Conservation (phyloP, 2,888 invertebrate species). For the Eledona agricola region DNA sequence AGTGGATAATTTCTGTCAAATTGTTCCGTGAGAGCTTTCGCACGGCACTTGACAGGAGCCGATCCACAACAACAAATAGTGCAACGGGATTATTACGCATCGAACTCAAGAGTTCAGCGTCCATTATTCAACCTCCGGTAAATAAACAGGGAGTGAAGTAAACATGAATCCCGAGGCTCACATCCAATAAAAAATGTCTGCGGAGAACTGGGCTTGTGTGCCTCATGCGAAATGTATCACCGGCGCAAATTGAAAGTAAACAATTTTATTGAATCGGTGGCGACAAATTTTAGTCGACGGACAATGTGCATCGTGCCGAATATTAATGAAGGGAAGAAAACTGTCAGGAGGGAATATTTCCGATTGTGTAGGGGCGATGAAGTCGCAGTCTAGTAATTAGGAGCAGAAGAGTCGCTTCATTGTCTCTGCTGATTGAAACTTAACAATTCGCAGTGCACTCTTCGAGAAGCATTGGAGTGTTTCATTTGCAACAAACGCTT, state of each 20-base stretch:
- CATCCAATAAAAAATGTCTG: constrained; percentile 33
- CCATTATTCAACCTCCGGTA: constrained; percentile 14
- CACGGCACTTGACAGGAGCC: constrained; percentile 3
- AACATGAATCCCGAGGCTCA: constrained; percentile 29
- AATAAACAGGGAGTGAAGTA: constrained; percentile 31
- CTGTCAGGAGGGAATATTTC: constrained; percentile 6
- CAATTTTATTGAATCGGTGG: constrained; percentile 29
- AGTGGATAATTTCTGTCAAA: constrained; percentile 20
- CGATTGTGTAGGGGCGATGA: constrained; percentile 1
- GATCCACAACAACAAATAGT: too few species aligned
- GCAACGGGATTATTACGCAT: too few species aligned
- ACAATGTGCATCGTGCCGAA: constrained; percentile 13
- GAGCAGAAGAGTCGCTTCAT: constrained; percentile 2
- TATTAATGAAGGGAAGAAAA: constrained; percentile 17
- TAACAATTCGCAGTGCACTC: too few species aligned
- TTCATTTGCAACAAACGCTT: background rate
- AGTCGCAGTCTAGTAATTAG: constrained; percentile 6
- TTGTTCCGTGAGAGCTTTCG: constrained; percentile 8
- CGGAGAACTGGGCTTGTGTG: constrained; percentile 21
- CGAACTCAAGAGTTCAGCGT: too few species aligned
- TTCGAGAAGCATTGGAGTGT: too few species aligned
- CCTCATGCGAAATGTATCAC: constrained; percentile 30
- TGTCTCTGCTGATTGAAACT: too few species aligned
- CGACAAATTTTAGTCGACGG: constrained; percentile 24
- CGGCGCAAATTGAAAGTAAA: constrained; percentile 36